phyloP scores from a whole-genome alignment of 2,888 invertebrate genomes.

The Spisula subtruncata region DNA sequence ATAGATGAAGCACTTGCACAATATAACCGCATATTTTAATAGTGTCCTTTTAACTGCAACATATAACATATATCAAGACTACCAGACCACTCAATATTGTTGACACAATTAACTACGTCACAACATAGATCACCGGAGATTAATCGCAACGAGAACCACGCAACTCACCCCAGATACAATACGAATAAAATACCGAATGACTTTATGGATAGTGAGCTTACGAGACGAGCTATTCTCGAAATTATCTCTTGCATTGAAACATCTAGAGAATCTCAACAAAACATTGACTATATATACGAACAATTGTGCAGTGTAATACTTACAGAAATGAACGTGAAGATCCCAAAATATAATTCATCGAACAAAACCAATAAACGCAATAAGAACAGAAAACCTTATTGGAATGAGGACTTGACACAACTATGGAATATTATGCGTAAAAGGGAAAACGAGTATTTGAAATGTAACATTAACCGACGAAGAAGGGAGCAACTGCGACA shows the following conservation, averaged over 20 bases:
- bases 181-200: conserved; percentile 22
- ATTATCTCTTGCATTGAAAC: conserved; percentile 36
- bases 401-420: conserved; percentile 46
- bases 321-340: conserved; percentile 44
- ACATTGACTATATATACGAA: conserved; percentile 37
- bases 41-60: too few species aligned
- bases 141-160: not conserved
- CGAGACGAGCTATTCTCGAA: conserved; percentile 2
- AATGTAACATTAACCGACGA: not conserved
- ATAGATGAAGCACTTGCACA: too few species aligned
- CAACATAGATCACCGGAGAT: not conserved
- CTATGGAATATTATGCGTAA: conserved; percentile 40
- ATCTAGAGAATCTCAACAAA: conserved; percentile 23
- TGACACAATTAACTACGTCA: not conserved
- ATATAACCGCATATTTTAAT: too few species aligned
- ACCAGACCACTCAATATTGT: not conserved
- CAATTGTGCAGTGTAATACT: conserved; percentile 41
- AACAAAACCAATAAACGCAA: conserved; percentile 36
- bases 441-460: conserved; percentile 38
- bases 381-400: conserved; percentile 46
- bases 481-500: not conserved
- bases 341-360: conserved; percentile 29
- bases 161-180: conserved; percentile 5
- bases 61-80: too few species aligned
- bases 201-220: conserved; percentile 43